A percentile compares a stretch with the other conserved stretches of the same genome.
Evolutionary conservation across 2,888 invertebrate genomes (phyloP).

Genomic region (Drosophila percnosoma): DNA sequence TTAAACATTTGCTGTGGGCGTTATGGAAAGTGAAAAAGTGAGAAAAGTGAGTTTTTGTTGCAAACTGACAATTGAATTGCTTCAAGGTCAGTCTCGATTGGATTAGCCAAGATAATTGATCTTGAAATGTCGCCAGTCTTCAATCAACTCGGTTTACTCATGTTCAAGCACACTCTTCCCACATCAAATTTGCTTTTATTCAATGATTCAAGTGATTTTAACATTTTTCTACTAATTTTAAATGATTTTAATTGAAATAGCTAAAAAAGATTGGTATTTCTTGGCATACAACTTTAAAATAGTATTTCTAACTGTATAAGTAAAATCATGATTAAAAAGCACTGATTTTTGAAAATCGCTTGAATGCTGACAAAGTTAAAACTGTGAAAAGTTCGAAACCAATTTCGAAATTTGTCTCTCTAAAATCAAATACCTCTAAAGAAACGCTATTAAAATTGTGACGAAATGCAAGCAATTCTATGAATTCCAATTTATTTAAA

Average conservation of each 20-base stretch:
- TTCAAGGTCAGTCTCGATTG: constrained; percentile 40
- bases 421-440: background rate
- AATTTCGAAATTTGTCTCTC: background rate
- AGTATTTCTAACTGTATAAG: background rate
- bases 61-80: background rate
- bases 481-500: constrained; percentile 5
- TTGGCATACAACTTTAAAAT: background rate
- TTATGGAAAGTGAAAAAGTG: constrained; percentile 45
- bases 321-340: background rate
- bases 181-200: constrained; percentile 2
- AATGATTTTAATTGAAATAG: background rate
- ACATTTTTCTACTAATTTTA: no score
- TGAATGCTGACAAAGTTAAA: background rate
- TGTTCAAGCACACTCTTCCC: constrained; percentile 4
- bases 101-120: constrained; percentile 25
- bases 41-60: constrained; percentile 11
- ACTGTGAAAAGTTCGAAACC: background rate
- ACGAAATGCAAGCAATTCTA: constrained; percentile 6
- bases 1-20: constrained; percentile 24
- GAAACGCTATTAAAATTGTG: background rate
- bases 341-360: background rate
- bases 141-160: background rate
- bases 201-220: background rate
- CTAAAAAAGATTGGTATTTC: background rate
- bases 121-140: constrained; percentile 21